Evolutionary conservation across 2,888 invertebrate species (phyloP).

Genomic region (Maniola hyperantus): DNA sequence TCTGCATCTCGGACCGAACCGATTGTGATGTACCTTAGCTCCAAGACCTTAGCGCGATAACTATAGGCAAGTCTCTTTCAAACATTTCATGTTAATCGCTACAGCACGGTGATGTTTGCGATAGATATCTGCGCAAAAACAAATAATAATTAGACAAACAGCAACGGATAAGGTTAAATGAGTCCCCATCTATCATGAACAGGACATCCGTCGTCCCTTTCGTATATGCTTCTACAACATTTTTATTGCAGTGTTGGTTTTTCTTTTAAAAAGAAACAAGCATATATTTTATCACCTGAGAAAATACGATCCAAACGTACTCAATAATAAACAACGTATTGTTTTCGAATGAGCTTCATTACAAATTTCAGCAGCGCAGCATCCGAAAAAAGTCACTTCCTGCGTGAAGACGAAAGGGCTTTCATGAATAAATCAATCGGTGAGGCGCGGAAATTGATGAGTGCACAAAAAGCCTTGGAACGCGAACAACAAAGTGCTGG

Average conservation of each 20-base stretch:
- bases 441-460: constrained; percentile 81
- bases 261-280: constrained; percentile 31
- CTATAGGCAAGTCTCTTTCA: too few species aligned
- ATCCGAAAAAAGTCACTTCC: constrained; percentile 77
- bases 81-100: too few species aligned
- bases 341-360: constrained; percentile 78
- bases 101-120: too few species aligned
- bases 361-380: constrained; percentile 73
- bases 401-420: constrained; percentile 71
- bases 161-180: too few species aligned
- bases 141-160: not conserved
- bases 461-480: constrained; percentile 73
- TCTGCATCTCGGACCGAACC: too few species aligned
- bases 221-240: not conserved
- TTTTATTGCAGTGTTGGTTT: constrained; percentile 5
- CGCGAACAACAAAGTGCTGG: constrained; percentile 76
- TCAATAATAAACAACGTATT: constrained; percentile 75
- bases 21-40: too few species aligned
- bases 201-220: not conserved
- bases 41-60: too few species aligned
- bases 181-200: not conserved
- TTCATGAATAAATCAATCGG: constrained; percentile 81
- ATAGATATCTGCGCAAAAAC: not conserved
- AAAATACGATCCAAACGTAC: constrained; percentile 44
- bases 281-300: constrained; percentile 42